phyloP scores from a whole-genome alignment of 1,140 invertebrate species.

The Orchesella cincta region DNA sequence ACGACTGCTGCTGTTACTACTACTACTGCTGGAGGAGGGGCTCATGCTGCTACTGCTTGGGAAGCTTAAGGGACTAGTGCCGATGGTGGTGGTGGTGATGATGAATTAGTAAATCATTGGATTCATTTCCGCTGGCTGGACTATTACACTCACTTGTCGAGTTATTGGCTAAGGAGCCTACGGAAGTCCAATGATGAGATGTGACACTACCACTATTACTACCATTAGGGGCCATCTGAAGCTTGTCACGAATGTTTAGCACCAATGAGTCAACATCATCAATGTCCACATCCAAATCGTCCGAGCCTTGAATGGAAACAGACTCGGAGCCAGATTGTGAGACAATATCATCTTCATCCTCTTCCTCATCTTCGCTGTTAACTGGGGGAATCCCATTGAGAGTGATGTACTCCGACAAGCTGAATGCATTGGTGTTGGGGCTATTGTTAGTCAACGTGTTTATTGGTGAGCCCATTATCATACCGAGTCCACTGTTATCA shows the following conservation, averaged over 20 bases:
- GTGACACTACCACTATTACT: background rate
- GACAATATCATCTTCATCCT: constrained; percentile 26
- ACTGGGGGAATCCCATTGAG: constrained; percentile 37
- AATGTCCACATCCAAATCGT: constrained; percentile 41
- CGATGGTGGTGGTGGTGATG: background rate
- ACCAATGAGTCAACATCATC: constrained; percentile 44
- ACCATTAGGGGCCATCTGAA: constrained; percentile 38
- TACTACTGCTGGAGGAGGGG: constrained; percentile 31
- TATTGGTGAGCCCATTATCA: constrained; percentile 20
- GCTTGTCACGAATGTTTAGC: constrained; percentile 45
- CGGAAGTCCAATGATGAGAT: background rate
- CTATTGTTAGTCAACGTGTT: constrained; percentile 20
- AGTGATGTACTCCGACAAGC: constrained; percentile 30
- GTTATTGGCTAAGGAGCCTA: background rate
- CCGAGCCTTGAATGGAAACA: constrained; percentile 33
- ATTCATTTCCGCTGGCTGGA: background rate
- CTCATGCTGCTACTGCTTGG: background rate
- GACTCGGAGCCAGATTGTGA: constrained; percentile 39
- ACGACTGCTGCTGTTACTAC: constrained; percentile 23
- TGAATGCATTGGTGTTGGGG: constrained; percentile 17
- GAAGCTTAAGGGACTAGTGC: constrained; percentile 14
- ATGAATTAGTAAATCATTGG: background rate
- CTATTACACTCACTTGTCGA: background rate
- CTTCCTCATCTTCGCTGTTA: constrained; percentile 40
- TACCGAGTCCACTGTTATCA: constrained; percentile 31